A percentile compares a stretch with the other conserved stretches of the same genome.
Evolutionary conservation across 2,888 invertebrate genomes (phyloP).

Genomic region (Lycocerus yunnanus): DNA sequence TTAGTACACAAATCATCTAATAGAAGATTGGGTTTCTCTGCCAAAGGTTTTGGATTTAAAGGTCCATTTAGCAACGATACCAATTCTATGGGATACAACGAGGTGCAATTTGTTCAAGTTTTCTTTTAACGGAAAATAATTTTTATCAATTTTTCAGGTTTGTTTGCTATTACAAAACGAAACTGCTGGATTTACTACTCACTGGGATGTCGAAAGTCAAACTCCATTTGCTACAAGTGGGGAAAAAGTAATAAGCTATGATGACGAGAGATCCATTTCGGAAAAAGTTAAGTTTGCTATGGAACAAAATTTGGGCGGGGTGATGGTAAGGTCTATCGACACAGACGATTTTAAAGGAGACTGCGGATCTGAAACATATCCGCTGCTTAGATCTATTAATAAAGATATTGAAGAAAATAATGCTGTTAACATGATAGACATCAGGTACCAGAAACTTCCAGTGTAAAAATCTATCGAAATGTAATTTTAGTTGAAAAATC

Average conservation of each 20-base stretch:
- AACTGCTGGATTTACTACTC: slow-evolving; percentile 47
- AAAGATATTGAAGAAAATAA: slow-evolving; percentile 62
- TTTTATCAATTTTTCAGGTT: slow-evolving; percentile 58
- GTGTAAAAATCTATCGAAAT: too few species aligned
- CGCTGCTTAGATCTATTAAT: slow-evolving; percentile 74
- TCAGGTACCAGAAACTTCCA: too few species aligned
- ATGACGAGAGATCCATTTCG: slow-evolving; percentile 75
- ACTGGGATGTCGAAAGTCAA: slow-evolving; percentile 71
- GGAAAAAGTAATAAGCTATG: slow-evolving; percentile 73
- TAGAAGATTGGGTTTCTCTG: slow-evolving; percentile 60
- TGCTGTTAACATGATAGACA: too few species aligned
- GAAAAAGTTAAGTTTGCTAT: slow-evolving; percentile 73
- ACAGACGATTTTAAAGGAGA: slow-evolving; percentile 83
- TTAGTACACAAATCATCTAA: slow-evolving; percentile 52
- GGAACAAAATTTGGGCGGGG: slow-evolving; percentile 70
- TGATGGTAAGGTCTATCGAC: slow-evolving; percentile 90
- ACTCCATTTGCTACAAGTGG: slow-evolving; percentile 68
- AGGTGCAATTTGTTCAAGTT: slow-evolving; percentile 58
- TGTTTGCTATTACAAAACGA: slow-evolving; percentile 65
- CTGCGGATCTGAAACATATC: slow-evolving; percentile 69
- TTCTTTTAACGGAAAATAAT: background rate
- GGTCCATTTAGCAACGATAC: slow-evolving; percentile 62
- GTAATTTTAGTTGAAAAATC: too few species aligned
- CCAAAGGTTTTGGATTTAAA: slow-evolving; percentile 67
- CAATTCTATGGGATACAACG: slow-evolving; percentile 76